Conservation (phyloP, 2,888 invertebrate genomes). For the Rhopalosiphum nymphaeae region DNA sequence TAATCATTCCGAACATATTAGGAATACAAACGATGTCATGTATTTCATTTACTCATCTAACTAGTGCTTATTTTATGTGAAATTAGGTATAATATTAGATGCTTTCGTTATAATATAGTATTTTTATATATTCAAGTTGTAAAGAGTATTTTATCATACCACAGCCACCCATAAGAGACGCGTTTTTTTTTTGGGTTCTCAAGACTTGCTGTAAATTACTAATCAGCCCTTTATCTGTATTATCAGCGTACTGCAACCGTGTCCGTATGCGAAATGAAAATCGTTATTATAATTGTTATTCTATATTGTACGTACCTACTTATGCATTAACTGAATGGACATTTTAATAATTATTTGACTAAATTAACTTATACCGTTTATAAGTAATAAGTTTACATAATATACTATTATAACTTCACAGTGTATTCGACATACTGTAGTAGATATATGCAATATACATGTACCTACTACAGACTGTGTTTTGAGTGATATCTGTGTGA, state of each 20-base stretch:
- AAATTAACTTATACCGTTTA: no score
- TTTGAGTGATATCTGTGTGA: no score
- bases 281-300: no score
- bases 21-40: not conserved
- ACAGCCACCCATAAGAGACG: not conserved
- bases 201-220: not conserved
- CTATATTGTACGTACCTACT: no score
- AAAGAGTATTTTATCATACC: not conserved
- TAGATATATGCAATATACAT: no score
- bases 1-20: not conserved
- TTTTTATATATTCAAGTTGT: not conserved
- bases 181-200: not conserved
- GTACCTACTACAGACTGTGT: no score
- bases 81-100: not conserved
- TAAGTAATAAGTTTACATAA: no score
- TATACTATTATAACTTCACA: no score
- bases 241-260: not conserved
- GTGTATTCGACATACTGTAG: no score
- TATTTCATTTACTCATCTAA: not conserved
- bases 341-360: no score
- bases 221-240: not conserved
- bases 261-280: no score
- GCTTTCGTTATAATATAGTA: not conserved
- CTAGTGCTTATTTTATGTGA: not conserved
- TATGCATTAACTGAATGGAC: no score